Evolutionary conservation across 2,113 vertebrate species (phyloP).

Genomic region (Craseonycteris thonglongyai): DNA sequence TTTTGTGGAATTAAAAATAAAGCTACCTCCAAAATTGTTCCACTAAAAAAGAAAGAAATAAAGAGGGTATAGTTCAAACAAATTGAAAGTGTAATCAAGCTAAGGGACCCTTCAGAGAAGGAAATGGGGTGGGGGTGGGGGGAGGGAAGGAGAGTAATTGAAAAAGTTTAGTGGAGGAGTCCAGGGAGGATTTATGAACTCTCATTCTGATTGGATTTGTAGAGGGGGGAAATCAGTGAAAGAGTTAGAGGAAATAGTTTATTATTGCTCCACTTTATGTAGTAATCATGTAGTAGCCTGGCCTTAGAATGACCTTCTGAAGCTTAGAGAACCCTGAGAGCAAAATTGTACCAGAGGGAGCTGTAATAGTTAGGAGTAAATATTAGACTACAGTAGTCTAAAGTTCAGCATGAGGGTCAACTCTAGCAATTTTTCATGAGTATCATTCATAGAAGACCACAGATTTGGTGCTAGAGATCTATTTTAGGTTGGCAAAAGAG

Average conservation of each 20-base stretch:
- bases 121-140: background rate
- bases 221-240: background rate
- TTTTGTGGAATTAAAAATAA: no score
- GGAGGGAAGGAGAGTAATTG: background rate
- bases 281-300: background rate
- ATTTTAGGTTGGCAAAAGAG: background rate
- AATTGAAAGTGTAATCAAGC: background rate
- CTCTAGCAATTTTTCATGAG: background rate
- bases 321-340: background rate
- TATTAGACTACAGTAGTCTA: background rate
- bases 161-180: background rate
- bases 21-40: no score
- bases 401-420: background rate
- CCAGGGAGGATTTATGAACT: background rate
- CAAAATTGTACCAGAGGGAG: background rate
- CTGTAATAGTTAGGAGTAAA: background rate
- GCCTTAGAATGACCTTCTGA: background rate
- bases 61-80: background rate
- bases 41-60: background rate
- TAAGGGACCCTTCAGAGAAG: background rate
- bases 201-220: background rate
- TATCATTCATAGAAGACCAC: background rate
- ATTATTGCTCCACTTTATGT: slow-evolving; percentile 6
- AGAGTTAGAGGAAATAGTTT: background rate
- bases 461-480: background rate